Conservation (phyloP, 2,888 invertebrate genomes). For the Leucophenga maculata region DNA sequence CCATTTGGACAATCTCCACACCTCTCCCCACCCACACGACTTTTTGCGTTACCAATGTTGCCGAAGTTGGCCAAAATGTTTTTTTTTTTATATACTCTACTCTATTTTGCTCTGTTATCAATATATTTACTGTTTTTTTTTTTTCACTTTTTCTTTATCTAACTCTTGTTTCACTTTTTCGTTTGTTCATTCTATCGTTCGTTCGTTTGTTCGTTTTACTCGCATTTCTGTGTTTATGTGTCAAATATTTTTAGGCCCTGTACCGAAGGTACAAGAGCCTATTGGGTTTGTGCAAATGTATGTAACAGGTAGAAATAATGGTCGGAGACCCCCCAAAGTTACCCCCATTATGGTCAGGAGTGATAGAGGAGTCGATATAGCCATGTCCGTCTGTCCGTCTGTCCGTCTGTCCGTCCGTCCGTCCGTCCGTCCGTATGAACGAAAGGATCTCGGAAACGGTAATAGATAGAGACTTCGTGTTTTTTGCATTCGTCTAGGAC, state of each 20-base stretch:
- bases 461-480: no score
- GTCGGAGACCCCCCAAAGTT: no score
- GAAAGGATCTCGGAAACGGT: no score
- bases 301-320: no score
- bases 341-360: no score
- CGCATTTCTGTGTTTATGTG: conserved; percentile 14
- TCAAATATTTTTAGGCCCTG: conserved; percentile 51
- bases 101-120: conserved; percentile 24
- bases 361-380: no score
- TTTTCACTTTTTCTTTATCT: not conserved
- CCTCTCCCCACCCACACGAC: not conserved
- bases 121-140: conserved; percentile 33
- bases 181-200: not conserved
- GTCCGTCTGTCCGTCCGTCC: no score
- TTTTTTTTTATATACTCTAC: conserved; percentile 35
- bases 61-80: conserved; percentile 25
- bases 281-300: no score
- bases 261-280: no score
- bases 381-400: no score
- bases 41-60: conserved; percentile 20
- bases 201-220: conserved; percentile 23
- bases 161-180: not conserved
- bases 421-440: no score
- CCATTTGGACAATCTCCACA: not conserved
- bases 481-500: no score